Evolutionary conservation across 2,113 vertebrate species (phyloP).

Genomic region (Sebastes fasciatus): DNA sequence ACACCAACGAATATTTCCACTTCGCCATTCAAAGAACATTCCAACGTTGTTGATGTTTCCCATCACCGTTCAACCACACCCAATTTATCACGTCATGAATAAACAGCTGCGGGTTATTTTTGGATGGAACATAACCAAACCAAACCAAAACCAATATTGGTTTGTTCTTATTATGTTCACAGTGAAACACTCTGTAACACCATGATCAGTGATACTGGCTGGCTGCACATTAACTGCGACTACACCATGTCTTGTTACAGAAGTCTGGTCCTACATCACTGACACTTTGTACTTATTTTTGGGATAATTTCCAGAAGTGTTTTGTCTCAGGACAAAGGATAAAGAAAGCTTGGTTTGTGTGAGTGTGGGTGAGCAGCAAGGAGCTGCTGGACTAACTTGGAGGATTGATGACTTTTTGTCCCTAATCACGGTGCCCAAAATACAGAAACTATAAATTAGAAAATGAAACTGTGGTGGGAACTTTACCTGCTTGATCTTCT

Average conservation of each 20-base stretch:
- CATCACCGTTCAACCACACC: background rate
- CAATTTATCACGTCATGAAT: background rate
- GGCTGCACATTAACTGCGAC: background rate
- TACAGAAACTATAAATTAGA: background rate
- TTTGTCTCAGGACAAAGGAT: too few relatives aligned
- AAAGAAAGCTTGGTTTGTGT: background rate
- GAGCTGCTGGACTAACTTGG: background rate
- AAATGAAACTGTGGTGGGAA: background rate
- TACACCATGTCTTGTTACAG: background rate
- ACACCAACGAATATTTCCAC: background rate
- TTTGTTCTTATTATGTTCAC: background rate
- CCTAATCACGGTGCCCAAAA: background rate
- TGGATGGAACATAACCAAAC: background rate
- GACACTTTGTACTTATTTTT: background rate
- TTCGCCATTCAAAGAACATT: background rate
- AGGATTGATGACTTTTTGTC: background rate
- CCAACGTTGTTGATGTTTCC: background rate
- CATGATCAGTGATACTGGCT: background rate
- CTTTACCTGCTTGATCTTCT: slow-evolving; percentile 90
- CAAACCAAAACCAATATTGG: background rate
- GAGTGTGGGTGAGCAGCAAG: background rate
- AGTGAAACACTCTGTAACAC: background rate
- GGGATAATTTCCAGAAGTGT: background rate
- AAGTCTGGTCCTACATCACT: background rate
- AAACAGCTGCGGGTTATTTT: background rate